These are phyloP conservation scores for Macrotus californicus DNA, from an alignment of 2,113 vertebrate species.

Conservation along the genomic window DNA sequence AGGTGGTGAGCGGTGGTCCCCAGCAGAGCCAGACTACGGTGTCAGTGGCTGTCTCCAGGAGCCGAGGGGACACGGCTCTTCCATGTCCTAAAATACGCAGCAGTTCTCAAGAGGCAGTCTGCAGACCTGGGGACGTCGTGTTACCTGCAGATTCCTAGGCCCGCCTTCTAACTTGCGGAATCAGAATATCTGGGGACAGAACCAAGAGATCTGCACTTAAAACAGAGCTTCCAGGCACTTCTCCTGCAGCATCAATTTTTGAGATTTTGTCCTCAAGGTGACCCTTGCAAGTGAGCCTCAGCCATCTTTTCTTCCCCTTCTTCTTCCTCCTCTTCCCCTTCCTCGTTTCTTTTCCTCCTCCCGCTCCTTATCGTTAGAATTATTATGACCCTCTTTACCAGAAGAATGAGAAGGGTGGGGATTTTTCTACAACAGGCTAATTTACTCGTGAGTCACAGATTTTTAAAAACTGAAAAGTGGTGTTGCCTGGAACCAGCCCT, in stretches of 20 bases:
- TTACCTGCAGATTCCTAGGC: background rate
- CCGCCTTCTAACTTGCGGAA: background rate
- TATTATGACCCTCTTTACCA: background rate
- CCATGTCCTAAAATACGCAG: background rate
- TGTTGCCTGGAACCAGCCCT: background rate
- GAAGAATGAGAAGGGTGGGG: background rate
- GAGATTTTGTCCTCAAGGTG: background rate
- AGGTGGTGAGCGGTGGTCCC: background rate
- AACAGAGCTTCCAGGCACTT: background rate
- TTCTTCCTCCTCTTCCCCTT: background rate
- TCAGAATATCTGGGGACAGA: background rate
- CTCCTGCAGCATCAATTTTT: background rate
- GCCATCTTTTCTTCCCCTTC: background rate
- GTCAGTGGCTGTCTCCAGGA: background rate
- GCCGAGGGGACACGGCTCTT: background rate
- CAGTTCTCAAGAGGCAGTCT: background rate
- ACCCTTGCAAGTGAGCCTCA: background rate
- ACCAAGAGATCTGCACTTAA: background rate
- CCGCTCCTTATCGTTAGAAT: background rate
- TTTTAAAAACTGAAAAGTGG: constrained; percentile 27
- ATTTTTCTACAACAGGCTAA: constrained; percentile 28
- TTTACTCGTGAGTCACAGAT: constrained; percentile 39
- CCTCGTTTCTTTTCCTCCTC: background rate
- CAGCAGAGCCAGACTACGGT: background rate
- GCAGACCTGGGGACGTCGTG: background rate